Conservation (phyloP, 1,140 invertebrate genomes). For the Hyposmocoma kahamanoa region DNA sequence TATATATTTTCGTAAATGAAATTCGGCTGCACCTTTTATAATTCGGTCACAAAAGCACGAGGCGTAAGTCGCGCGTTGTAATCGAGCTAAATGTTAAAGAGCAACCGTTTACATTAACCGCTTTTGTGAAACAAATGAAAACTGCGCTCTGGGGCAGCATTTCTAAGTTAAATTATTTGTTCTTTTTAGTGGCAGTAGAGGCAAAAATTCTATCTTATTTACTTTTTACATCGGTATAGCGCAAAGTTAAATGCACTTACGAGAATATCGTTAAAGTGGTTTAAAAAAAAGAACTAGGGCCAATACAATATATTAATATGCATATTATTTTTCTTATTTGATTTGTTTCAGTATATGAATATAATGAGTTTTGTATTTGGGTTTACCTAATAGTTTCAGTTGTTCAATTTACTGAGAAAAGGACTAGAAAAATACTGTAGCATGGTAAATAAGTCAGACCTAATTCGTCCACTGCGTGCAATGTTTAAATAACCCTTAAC, state of each 20-base stretch:
- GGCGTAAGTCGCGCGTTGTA: constrained; percentile 22
- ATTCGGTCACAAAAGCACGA: not conserved
- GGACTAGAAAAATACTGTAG: constrained; percentile 15
- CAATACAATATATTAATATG: too few relatives aligned
- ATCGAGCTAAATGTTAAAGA: constrained; percentile 44
- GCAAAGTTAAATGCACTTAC: too few relatives aligned
- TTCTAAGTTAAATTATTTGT: constrained; percentile 28
- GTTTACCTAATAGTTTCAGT: too few relatives aligned
- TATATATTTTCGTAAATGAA: too few relatives aligned
- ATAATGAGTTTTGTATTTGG: too few relatives aligned
- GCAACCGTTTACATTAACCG: constrained; percentile 42
- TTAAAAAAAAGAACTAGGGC: too few relatives aligned
- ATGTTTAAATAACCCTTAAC: constrained; percentile 49
- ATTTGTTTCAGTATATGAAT: too few relatives aligned
- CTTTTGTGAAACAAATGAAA: constrained; percentile 45
- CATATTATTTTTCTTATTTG: too few relatives aligned
- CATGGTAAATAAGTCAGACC: constrained; percentile 16
- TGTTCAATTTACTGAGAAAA: too few relatives aligned
- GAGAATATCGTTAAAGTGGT: too few relatives aligned
- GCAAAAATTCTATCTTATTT: constrained; percentile 8
- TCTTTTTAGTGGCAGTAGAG: constrained; percentile 6
- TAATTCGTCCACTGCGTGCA: constrained; percentile 30
- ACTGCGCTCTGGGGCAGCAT: constrained; percentile 30
- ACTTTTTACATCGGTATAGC: too few relatives aligned
- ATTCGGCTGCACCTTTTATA: too few relatives aligned